A percentile compares a stretch with the other conserved stretches of the same genome.
These are phyloP conservation scores for Drosophila grimshawi DNA, from an alignment of 1,140 invertebrate species.

Conservation along the genomic window DNA sequence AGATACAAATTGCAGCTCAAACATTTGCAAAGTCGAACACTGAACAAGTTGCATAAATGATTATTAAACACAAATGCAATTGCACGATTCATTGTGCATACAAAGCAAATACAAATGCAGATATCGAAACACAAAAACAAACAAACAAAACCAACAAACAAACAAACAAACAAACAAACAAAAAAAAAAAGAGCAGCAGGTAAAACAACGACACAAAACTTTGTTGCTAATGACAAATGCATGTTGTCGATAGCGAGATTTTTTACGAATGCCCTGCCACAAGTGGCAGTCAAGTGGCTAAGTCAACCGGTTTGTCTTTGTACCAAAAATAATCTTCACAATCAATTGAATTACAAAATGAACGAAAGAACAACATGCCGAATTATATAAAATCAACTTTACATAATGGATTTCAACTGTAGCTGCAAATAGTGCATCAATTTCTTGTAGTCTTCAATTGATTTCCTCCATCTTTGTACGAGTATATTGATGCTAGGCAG, in stretches of 20 bases:
- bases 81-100: conserved; percentile 55
- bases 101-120: conserved; percentile 1
- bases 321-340: too few relatives aligned
- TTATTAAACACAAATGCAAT: conserved; percentile 62
- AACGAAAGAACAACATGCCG: too few relatives aligned
- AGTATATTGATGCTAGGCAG: too few relatives aligned
- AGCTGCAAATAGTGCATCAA: too few relatives aligned
- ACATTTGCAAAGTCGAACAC: conserved; percentile 61
- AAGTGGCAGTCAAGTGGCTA: background rate
- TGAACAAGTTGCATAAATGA: conserved; percentile 71
- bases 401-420: too few relatives aligned
- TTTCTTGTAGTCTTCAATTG: too few relatives aligned
- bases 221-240: conserved; percentile 74
- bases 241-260: conserved; percentile 42
- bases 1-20: conserved; percentile 45
- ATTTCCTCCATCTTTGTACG: too few relatives aligned
- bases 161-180: conserved; percentile 4
- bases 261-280: conserved; percentile 14
- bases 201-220: conserved; percentile 11
- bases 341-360: too few relatives aligned
- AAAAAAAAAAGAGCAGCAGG: background rate
- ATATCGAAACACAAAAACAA: background rate
- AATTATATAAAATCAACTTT: too few relatives aligned
- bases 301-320: background rate
- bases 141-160: conserved; percentile 6